Conservation (phyloP, 2,797 vertebrate species). For the Karalla daura region DNA sequence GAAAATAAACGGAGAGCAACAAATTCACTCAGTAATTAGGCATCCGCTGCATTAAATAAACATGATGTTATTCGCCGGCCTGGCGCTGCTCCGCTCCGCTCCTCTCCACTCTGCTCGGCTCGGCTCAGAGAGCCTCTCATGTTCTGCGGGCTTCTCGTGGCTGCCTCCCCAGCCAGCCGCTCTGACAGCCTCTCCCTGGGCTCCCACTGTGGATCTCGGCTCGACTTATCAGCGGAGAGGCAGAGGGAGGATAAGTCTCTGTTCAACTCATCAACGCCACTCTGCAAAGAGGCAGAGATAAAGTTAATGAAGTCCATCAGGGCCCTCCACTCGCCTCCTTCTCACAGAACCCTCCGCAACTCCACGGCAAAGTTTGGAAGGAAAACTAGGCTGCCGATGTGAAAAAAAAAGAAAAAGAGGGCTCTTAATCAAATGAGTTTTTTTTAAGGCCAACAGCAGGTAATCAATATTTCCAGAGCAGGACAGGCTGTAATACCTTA, state of each 20-base stretch:
- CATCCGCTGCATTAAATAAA: constrained; percentile 78
- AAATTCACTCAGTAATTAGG: constrained; percentile 77
- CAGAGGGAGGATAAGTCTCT: constrained; percentile 46
- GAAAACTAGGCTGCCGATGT: constrained; percentile 16
- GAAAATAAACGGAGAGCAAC: constrained; percentile 64
- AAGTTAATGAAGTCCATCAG: constrained; percentile 73
- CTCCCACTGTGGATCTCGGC: constrained; percentile 56
- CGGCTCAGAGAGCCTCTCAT: constrained; percentile 45
- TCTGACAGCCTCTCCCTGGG: constrained; percentile 69
- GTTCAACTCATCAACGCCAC: constrained; percentile 56
- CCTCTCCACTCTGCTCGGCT: too few species aligned
- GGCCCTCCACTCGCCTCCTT: constrained; percentile 41
- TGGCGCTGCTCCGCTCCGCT: too few species aligned
- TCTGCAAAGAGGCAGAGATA: constrained; percentile 51
- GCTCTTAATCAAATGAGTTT: constrained; percentile 2
- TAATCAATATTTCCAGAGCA: too few species aligned
- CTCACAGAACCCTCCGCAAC: constrained; percentile 20
- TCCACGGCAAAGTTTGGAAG: constrained; percentile 32
- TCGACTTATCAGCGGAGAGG: constrained; percentile 49
- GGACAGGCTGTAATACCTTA: too few species aligned
- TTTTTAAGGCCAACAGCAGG: constrained; percentile 1
- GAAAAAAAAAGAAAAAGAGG: constrained; percentile 8
- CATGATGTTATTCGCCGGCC: constrained; percentile 65
- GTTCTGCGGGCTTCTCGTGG: constrained; percentile 53
- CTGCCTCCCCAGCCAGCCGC: constrained; percentile 52